Percentiles rank a stretch among this genome's conserved stretches.
Conservation (phyloP, 2,888 invertebrate species). For the Caenorhabditis sp. region DNA sequence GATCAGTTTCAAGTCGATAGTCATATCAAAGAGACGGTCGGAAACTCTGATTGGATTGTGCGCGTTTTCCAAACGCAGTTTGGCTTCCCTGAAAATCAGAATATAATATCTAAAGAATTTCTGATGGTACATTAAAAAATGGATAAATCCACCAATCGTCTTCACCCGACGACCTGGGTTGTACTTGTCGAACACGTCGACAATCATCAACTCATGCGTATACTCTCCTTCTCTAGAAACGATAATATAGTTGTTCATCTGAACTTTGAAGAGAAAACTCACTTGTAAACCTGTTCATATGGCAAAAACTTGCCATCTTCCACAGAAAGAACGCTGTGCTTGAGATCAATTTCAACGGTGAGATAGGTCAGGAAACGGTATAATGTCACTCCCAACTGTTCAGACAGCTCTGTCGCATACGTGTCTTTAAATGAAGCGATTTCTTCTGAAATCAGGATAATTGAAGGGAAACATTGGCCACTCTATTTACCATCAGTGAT, state of each 20-base stretch:
- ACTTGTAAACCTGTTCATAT: not conserved
- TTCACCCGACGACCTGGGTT: conserved; percentile 6
- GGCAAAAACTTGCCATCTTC: not conserved
- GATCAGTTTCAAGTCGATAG: conserved; percentile 1
- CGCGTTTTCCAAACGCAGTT: not conserved
- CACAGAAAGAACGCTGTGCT: not conserved
- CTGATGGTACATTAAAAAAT: not conserved
- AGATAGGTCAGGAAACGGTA: conserved; percentile 7
- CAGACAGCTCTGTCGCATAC: not conserved
- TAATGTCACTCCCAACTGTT: conserved; percentile 2
- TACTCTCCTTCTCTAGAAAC: not conserved
- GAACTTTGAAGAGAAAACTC: not conserved
- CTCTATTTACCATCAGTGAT: not conserved
- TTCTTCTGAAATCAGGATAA: not conserved
- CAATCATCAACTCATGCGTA: not conserved
- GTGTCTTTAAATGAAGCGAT: not conserved
- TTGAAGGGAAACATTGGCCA: too few relatives aligned
- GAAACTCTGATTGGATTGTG: not conserved
- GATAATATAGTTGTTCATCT: not conserved
- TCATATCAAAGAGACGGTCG: conserved; percentile 3
- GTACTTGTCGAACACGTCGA: conserved; percentile 15
- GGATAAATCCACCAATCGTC: not conserved
- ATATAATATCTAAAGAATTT: not conserved
- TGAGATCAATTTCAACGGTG: conserved; percentile 1
- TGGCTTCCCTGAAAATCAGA: not conserved